Evolutionary conservation across 2,113 vertebrate species (phyloP).

Genomic region (Oncorhynchus kisutch): DNA sequence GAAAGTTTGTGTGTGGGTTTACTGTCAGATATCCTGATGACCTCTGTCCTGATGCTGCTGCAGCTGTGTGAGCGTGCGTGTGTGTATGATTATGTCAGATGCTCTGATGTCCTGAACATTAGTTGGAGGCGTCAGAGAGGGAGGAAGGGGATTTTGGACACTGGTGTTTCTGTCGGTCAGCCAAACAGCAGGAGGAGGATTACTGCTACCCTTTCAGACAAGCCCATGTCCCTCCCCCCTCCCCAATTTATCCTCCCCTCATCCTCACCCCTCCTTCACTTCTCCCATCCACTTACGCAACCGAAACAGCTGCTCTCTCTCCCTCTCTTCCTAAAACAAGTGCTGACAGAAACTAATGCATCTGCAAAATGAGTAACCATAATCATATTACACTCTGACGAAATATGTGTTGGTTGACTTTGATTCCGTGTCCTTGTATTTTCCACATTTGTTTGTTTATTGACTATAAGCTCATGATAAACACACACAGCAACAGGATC

Average conservation of each 20-base stretch:
- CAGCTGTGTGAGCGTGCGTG: neutral
- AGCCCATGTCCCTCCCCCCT: slow-evolving; percentile 1
- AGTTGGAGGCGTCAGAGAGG: neutral
- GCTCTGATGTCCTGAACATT: neutral
- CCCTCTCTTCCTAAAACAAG: slow-evolving; percentile 16
- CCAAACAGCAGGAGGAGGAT: slow-evolving; percentile 2
- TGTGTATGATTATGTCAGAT: neutral
- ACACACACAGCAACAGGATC: slow-evolving; percentile 19
- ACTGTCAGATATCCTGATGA: neutral
- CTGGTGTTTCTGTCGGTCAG: neutral
- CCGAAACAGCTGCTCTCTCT: slow-evolving; percentile 37
- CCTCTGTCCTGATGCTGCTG: neutral
- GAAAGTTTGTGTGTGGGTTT: neutral
- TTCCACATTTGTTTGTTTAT: no score
- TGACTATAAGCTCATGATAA: neutral
- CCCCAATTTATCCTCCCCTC: neutral
- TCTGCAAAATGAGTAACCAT: neutral
- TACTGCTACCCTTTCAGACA: neutral
- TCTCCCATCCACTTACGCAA: slow-evolving; percentile 42
- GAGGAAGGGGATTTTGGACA: neutral
- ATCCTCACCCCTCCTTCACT: slow-evolving; percentile 10
- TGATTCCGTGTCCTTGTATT: no score
- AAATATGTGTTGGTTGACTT: no score
- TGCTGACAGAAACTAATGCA: slow-evolving; percentile 5
- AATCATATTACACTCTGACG: neutral